Evolutionary conservation across 2,113 vertebrate species (phyloP), one percentile per base, ranked within the genome.

Genomic region (Prietella phreatophila): DNA sequence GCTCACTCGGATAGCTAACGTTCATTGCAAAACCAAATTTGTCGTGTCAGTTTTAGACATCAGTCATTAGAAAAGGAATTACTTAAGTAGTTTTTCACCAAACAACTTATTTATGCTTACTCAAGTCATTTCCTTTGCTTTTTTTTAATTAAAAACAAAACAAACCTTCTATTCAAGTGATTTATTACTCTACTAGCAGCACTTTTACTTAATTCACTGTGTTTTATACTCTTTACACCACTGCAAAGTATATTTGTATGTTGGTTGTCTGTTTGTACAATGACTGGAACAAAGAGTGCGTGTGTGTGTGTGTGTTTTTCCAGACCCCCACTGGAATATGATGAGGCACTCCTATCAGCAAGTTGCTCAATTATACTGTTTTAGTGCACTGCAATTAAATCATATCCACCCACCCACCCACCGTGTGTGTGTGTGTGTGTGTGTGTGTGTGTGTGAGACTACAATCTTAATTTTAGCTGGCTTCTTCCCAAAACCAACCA

Each of bases 331-430:
- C 42, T 82, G 87, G 63, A 88, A 85, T 65, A 80, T 3, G 14
- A 47, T 84, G 30, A 84, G 71, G 84, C 86, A 65, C 58, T 79
- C 71, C 20, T 84, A 88, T 85, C 84, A 80, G 82, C 67, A 58
- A 14, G 42, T 36, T 73, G 67, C 58, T 56, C 47, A 47, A 42
- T 80, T 75, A 79, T 60, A 50, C 67, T 36, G 63, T 20, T 60
- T 65, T 10, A 78, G 55, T 63, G 33, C 36, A 73, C 47, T 71
- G 33, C 60, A 60, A 61, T 75, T 84, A 75, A 88, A 81, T 79
- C 69, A 81, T 67, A 67, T 39, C 19, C 56, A 69, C 53, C 58
- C 69, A 75, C 53, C 42, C 20, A 58, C 42, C 50, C 53, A 55
- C 53, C 14, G 11, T 53, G 53, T 53, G 13, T 53, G 11, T 53